These are phyloP conservation scores for Campopleginae sp. DNA, from an alignment of 2,888 invertebrate genomes.

Conservation along the genomic window DNA sequence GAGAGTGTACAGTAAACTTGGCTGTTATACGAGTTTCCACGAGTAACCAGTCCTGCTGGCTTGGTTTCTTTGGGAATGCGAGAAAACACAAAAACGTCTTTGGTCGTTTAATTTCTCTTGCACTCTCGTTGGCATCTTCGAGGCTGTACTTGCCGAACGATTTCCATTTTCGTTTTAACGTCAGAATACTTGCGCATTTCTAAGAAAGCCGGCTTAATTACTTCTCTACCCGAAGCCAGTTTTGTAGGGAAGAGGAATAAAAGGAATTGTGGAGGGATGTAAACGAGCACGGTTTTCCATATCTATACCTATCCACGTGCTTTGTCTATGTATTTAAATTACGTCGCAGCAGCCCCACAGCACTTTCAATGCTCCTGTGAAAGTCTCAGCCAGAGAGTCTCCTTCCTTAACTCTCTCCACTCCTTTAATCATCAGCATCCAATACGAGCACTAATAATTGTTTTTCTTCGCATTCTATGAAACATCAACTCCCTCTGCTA, in stretches of 20 bases:
- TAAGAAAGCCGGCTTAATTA: conserved; percentile 64
- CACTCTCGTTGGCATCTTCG: neutral
- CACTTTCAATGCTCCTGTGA: conserved; percentile 29
- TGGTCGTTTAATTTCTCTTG: conserved; percentile 37
- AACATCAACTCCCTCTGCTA: neutral
- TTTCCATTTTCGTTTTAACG: conserved; percentile 66
- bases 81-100: conserved; percentile 49
- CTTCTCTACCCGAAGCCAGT: conserved; percentile 26
- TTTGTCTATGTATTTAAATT: conserved; percentile 10
- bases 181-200: conserved; percentile 43
- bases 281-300: conserved; percentile 38
- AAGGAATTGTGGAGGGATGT: conserved; percentile 39
- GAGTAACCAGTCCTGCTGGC: neutral
- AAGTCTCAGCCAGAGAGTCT: conserved; percentile 17
- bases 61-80: conserved; percentile 14
- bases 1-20: conserved; percentile 20
- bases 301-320: neutral
- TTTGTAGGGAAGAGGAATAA: conserved; percentile 20
- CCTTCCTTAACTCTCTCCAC: conserved; percentile 14
- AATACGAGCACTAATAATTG: conserved; percentile 25
- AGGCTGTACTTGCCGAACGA: conserved; percentile 48
- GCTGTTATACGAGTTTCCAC: conserved; percentile 40
- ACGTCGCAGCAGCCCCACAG: conserved; percentile 12
- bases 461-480: conserved; percentile 4
- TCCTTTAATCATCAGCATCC: conserved; percentile 48